These are phyloP conservation scores for Palloptera scutellata DNA, from an alignment of 2,888 invertebrate genomes.

Conservation along the genomic window DNA sequence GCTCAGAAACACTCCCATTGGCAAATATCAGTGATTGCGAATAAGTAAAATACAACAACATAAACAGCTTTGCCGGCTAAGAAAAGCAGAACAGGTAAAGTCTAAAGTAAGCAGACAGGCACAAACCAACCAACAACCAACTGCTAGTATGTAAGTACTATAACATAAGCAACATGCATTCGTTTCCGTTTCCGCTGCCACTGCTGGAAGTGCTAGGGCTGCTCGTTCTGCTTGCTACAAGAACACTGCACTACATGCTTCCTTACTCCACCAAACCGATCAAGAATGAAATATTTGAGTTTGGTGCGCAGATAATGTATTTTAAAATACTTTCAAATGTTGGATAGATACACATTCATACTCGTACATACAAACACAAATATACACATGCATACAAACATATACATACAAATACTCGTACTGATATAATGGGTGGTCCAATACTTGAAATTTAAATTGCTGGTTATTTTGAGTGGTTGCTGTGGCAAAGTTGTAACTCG, in stretches of 20 bases:
- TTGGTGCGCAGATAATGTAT: constrained; percentile 45
- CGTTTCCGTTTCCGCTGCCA: constrained; percentile 43
- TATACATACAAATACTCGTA: no score
- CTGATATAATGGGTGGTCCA: no score
- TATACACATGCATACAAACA: neutral
- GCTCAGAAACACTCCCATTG: no score
- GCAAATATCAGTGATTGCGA: no score
- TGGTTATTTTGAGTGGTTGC: no score
- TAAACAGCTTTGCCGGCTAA: no score
- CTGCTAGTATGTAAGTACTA: constrained; percentile 27
- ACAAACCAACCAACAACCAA: neutral
- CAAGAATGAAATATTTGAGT: constrained; percentile 46
- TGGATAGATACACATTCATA: neutral
- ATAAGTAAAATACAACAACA: no score
- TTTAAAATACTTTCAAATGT: constrained; percentile 39
- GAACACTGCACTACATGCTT: neutral
- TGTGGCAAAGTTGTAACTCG: no score
- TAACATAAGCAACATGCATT: constrained; percentile 44
- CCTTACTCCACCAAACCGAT: constrained; percentile 31
- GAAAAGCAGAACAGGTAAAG: no score
- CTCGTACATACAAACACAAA: neutral
- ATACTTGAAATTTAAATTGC: no score
- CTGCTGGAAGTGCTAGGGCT: neutral
- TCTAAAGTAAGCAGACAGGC: no score
- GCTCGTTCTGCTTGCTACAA: neutral